phyloP scores from a whole-genome alignment of 2,797 vertebrate genomes.

The Cyprinodon diabolis region DNA sequence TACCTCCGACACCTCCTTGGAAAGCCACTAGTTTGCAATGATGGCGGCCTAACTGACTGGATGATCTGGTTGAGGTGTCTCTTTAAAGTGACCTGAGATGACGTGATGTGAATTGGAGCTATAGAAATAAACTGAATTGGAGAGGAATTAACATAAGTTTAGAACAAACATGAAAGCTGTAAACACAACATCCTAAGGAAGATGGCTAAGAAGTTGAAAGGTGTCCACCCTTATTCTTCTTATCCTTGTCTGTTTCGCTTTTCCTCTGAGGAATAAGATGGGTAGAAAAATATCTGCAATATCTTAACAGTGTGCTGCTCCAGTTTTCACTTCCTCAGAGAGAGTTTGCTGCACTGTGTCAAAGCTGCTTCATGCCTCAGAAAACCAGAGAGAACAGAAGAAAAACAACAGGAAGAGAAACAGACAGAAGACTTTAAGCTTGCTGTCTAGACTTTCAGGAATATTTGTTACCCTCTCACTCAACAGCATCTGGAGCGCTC shows the following conservation, averaged over 20 bases:
- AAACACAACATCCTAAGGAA: not conserved
- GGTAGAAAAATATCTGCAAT: slow-evolving; percentile 5
- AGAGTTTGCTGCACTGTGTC: slow-evolving; percentile 30
- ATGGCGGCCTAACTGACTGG: too few relatives aligned
- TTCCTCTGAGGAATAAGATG: not conserved
- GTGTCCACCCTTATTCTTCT: not conserved
- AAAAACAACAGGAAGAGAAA: slow-evolving; percentile 44
- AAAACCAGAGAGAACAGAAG: slow-evolving; percentile 31
- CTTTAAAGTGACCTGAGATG: too few relatives aligned
- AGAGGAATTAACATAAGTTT: too few relatives aligned
- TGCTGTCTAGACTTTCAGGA: slow-evolving; percentile 74
- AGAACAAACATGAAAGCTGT: too few relatives aligned
- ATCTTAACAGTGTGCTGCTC: slow-evolving; percentile 46
- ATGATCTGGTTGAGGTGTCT: too few relatives aligned
- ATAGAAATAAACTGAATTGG: too few relatives aligned
- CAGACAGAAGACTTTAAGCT: slow-evolving; percentile 71
- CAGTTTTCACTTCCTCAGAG: slow-evolving; percentile 39
- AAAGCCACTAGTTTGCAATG: too few relatives aligned
- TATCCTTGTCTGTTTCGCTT: not conserved
- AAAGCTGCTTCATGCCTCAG: slow-evolving; percentile 60
- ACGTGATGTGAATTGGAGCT: too few relatives aligned
- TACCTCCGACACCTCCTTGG: too few relatives aligned
- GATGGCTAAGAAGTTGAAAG: not conserved
- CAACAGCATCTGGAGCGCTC: slow-evolving; percentile 9
- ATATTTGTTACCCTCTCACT: slow-evolving; percentile 64